Base-by-base conservation (phyloP, 2,113 vertebrate genomes). In the Gobiocypris rarus region DNA sequence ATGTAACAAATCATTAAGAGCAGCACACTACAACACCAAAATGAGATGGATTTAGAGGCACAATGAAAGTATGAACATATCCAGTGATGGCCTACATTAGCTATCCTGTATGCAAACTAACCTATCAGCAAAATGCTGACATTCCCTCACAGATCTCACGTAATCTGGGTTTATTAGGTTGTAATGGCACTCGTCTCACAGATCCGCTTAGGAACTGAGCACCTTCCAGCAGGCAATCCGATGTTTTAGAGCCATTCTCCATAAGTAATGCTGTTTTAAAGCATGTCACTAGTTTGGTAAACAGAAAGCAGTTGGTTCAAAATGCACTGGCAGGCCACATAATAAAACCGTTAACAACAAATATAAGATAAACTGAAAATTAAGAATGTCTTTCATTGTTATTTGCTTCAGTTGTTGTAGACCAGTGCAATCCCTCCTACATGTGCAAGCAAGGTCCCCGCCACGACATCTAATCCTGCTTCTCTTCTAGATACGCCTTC, bases 401-500 rank as follows among this genome's bases (percentile, higher is more conserved):
- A 84, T 63, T 67, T 78, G 87, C 31, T 41, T 58, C 52, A 41
- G 34, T 59, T 28, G 45, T 54, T 87, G 54, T 82, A 87, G 54
- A 48, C 87, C 86, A 74, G 84, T 75, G 71, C 17, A 22, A 84
- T 79, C 58, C 28, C 88, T 70, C 38, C 89, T 77, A 74, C 63
- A 15, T 61, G 70, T 82, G 74, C 87, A 54, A 89, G 88, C 61
- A 24, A 58, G 28, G 41, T 50, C 31, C 26, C 65, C 26, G 56
- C 0, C 22, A 9, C 26, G 13, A 45, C 17, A 22, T 67, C 88
- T 91, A 98, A 52, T 96, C 92, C n/a, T 92, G 91, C 90, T 99
- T 99, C 88, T 89, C 89, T 3, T 89, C 73, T 26, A 98, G 92
- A 81, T 90, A 93, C 81, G 84, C 85, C 48, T 90, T 94, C 31